Evolutionary conservation across 2,888 invertebrate genomes (phyloP).

Genomic region (Pterostichus niger): DNA sequence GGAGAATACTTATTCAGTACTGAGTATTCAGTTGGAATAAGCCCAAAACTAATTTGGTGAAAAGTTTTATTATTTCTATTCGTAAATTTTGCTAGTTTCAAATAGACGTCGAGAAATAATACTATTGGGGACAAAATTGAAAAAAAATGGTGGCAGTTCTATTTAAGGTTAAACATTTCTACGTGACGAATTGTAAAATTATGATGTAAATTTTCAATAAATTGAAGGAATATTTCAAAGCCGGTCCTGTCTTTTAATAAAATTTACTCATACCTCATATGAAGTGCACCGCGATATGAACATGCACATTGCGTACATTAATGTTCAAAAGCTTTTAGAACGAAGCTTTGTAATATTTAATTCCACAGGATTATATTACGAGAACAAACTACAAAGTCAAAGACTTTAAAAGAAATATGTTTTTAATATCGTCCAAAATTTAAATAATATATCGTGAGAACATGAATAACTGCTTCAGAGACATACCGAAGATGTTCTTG

Average conservation of each 20-base stretch:
- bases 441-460: constrained; percentile 29
- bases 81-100: no score
- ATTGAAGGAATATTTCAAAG: neutral
- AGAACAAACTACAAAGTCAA: constrained; percentile 9
- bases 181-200: no score
- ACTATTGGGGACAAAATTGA: no score
- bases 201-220: neutral
- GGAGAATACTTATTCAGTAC: no score
- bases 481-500: no score
- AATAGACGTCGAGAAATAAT: no score
- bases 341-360: neutral
- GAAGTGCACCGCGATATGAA: constrained; percentile 2
- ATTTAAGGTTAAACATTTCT: no score
- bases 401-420: constrained; percentile 20
- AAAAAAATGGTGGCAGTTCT: no score
- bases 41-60: no score
- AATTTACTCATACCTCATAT: neutral
- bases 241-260: neutral
- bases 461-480: neutral
- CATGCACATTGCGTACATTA: neutral
- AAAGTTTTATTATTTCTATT: no score
- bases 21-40: no score
- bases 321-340: constrained; percentile 10
- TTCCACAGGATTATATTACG: neutral
- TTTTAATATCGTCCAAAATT: constrained; percentile 18